Conservation (phyloP, 1,140 invertebrate species). For the Leptopilina boulardi region DNA sequence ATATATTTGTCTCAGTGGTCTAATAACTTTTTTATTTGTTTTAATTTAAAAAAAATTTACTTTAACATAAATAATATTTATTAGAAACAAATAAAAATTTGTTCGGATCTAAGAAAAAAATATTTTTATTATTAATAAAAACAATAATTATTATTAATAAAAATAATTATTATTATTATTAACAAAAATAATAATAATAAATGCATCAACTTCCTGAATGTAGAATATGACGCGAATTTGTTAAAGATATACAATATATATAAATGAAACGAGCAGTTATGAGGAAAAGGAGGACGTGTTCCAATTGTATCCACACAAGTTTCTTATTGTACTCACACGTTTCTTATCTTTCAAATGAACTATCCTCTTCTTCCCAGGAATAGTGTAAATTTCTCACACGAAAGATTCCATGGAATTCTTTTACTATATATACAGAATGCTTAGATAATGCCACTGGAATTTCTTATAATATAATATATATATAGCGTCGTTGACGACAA, state of each 20-base stretch:
- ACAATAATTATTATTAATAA: no score
- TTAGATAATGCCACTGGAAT: neutral
- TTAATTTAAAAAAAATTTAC: no score
- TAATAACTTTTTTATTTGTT: no score
- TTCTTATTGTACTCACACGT: conserved; percentile 5
- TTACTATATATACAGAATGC: neutral
- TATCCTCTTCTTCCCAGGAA: neutral
- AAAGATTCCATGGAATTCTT: neutral
- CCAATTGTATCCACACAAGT: neutral
- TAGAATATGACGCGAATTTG: neutral
- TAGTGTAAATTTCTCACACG: neutral
- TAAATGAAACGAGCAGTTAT: conserved; percentile 1
- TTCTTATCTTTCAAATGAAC: conserved; percentile 15
- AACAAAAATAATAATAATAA: neutral
- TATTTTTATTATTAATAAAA: no score
- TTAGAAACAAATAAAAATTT: no score
- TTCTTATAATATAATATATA: neutral
- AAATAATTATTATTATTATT: no score
- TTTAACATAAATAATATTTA: no score
- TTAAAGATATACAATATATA: no score
- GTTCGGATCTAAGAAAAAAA: no score
- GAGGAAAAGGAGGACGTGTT: conserved; percentile 2
- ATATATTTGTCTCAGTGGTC: no score
- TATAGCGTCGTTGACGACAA: no score
- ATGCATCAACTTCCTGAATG: neutral